phyloP scores from a whole-genome alignment of 1,140 invertebrate genomes.

The Drosophila funebris region DNA sequence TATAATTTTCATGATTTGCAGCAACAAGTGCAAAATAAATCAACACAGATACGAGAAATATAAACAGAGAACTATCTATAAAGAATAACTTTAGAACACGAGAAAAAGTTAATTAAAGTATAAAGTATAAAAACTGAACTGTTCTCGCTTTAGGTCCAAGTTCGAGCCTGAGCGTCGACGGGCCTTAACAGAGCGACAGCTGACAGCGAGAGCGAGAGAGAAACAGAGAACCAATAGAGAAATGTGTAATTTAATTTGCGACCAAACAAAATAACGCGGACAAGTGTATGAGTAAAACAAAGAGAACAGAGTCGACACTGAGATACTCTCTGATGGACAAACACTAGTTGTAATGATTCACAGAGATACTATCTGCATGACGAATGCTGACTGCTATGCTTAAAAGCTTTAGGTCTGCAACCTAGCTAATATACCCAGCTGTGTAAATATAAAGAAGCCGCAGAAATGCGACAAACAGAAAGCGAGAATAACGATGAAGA shows the following conservation, averaged over 20 bases:
- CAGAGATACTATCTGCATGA: background rate
- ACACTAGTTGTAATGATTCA: background rate
- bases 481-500: background rate
- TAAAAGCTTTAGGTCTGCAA: background rate
- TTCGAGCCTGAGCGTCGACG: slow-evolving; percentile 6
- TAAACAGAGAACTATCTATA: slow-evolving; percentile 15
- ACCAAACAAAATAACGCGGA: slow-evolving; percentile 30
- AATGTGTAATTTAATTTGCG: slow-evolving; percentile 72
- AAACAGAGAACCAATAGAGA: slow-evolving; percentile 13
- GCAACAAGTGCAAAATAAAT: slow-evolving; percentile 5
- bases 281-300: slow-evolving; percentile 8
- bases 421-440: slow-evolving; percentile 1
- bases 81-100: slow-evolving; percentile 20
- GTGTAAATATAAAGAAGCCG: slow-evolving; percentile 24
- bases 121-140: slow-evolving; percentile 25
- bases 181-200: slow-evolving; percentile 9
- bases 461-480: slow-evolving; percentile 25
- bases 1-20: slow-evolving; percentile 25
- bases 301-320: background rate
- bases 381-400: background rate
- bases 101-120: background rate
- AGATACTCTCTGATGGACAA: background rate
- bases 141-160: slow-evolving; percentile 10
- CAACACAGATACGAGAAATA: background rate
- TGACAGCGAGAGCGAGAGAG: background rate